Base-by-base conservation (phyloP, 2,888 invertebrate species). In the Dryadula phaetusa region DNA sequence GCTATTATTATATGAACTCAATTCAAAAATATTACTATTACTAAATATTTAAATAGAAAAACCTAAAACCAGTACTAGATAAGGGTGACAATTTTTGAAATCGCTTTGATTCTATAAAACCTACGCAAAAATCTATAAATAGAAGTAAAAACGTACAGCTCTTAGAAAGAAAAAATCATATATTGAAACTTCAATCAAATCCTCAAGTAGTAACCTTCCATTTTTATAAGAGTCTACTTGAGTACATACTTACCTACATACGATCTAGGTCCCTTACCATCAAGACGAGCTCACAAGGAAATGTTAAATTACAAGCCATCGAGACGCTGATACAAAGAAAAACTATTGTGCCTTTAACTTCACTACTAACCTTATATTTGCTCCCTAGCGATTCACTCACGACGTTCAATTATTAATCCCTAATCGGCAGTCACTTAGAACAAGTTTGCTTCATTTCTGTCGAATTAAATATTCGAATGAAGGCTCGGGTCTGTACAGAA, bases 371-470 rank as follows among this genome's bases (percentile, higher is more conserved):
- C 73, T 75, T 75, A 49, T 75, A 46, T 67, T 60, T 56, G 42
- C 62, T 72, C 68, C 68, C 66, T 52, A 71, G 67, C 34, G 69
- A 65, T 22, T 61, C 52, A 68, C 62, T 69, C 63, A 68, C 69
- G 62, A 63, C 64, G 72, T 65, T 52, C 47, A 67, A 67, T 64
- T 73, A 71, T 66, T 47, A 69, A 72, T 71, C 68, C 66, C 67
- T 66, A 67, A 69, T 69, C 70, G 70, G 77, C 77, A 80, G 83
- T 86, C 88, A 90, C 90, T 90, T 85, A 79, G 82, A 84, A 85
- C 86, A 82, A 79, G 83, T 85, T 88, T 83, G 82, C 86, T 83
- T 85, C 92, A 92, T 92, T 87, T 91, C 92, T 89, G 84, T 84
- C 80, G 84, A 84, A 86, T 86, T 85, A 83, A 80, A 82, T 85